These are phyloP conservation scores for Hiodon alosoides DNA, from an alignment of 2,113 vertebrate species.

Conservation along the genomic window DNA sequence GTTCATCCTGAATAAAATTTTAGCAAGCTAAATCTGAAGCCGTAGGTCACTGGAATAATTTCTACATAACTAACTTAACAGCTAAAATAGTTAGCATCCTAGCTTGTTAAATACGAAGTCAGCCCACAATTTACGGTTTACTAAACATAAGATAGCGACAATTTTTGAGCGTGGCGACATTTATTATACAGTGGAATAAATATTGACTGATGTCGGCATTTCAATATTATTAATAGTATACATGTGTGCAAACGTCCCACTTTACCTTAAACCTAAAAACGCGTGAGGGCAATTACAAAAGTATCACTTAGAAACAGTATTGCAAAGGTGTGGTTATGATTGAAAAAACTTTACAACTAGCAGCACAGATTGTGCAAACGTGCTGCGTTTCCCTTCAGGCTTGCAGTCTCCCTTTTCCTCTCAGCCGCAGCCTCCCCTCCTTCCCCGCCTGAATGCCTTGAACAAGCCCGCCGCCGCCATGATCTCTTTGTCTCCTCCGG, in stretches of 20 bases:
- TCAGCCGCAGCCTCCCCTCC: conserved; percentile 59
- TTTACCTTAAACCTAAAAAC: background rate
- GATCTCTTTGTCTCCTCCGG: conserved; percentile 51
- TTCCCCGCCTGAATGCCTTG: conserved; percentile 33
- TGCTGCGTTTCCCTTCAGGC: conserved; percentile 4
- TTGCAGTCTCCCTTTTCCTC: conserved; percentile 13
- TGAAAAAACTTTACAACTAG: background rate
- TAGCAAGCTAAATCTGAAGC: background rate
- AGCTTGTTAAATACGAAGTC: background rate
- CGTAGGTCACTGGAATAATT: background rate
- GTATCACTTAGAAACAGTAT: no score
- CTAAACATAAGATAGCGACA: background rate
- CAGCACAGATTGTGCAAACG: background rate
- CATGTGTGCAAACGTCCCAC: conserved; percentile 4
- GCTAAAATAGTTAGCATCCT: background rate
- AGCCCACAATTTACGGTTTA: background rate
- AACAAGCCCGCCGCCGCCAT: conserved; percentile 48
- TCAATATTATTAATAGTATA: background rate
- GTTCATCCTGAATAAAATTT: no score
- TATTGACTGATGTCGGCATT: background rate
- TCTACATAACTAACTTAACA: background rate
- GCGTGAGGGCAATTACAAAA: no score
- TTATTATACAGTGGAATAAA: background rate
- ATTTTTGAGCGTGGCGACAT: background rate
- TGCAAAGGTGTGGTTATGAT: no score